Base-by-base conservation (phyloP, 2,888 invertebrate genomes). In the Drosophila falleni region DNA sequence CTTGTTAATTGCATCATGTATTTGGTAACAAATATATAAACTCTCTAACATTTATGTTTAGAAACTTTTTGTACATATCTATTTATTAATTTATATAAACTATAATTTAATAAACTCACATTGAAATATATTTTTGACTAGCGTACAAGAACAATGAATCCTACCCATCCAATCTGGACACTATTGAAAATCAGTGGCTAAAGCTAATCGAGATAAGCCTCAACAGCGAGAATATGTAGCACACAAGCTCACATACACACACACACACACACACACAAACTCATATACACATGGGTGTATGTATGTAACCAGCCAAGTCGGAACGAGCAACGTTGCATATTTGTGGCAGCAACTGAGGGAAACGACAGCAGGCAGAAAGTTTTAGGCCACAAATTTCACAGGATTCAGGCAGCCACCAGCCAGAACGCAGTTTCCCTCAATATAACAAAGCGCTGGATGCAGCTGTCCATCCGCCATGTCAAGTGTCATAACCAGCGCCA, bases 331-430 rank as follows among this genome's bases (percentile, higher is more conserved):
- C 59, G 53, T 60, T 47, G 60, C 78, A 78, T 78, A 77, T 77
- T 77, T 78, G 78, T 73, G 78, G 81, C 71, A 70, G 71, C 68
- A 60, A 54, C 55, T 46, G 41, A 50, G 56, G 61, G 42, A 16
- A 47, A 19, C 16, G 42, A 11, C 42, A 42, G 19, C 19, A 19
- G 19, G 29, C 74, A 50, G 26, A 56, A 78, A 71, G 51, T 78
- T 78, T 47, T 59, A 56, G 72, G 78, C 81, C 78, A 80, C 68
- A 78, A 68, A 64, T 72, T 78, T 78, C 60, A 68, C 78, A 75
- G 78, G 51, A 19, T 19, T 13, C 42, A 19, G 42, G 42, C 39
- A 39, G 15, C 39, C 39, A 19, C 39, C 39, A 42, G 19, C 19
- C 19, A 19, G 42, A 42, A 42, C 11, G 42, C 19, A 42, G 42